These are phyloP conservation scores for Atrina japonica DNA, from an alignment of 2,888 invertebrate species.

Conservation along the genomic window DNA sequence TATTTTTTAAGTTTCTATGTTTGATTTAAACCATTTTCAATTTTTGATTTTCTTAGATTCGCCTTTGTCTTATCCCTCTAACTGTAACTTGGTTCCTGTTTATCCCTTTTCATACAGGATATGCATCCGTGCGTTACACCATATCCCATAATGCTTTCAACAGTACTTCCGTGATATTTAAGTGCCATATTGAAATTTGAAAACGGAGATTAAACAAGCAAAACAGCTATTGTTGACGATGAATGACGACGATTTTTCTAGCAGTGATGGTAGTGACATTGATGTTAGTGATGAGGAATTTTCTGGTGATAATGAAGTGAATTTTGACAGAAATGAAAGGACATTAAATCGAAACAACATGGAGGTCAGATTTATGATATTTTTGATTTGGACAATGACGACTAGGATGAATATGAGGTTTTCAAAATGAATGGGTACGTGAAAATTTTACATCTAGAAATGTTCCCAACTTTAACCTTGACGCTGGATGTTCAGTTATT, in stretches of 20 bases:
- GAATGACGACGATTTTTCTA: background rate
- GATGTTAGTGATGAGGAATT: background rate
- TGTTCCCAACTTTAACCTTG: background rate
- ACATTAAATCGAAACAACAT: background rate
- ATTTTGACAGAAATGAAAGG: background rate
- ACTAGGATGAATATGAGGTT: background rate
- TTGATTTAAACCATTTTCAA: too few species aligned
- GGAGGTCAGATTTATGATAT: background rate
- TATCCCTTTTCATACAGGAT: too few species aligned
- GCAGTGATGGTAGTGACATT: background rate
- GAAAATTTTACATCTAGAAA: background rate
- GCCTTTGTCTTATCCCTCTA: too few species aligned
- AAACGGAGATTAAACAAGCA: background rate
- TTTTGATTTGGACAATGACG: background rate
- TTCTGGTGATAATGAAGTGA: background rate
- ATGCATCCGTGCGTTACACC: too few species aligned
- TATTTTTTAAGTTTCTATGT: too few species aligned
- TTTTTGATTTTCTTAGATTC: too few species aligned
- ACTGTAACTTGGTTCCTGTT: too few species aligned
- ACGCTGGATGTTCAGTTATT: background rate
- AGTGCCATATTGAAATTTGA: too few species aligned
- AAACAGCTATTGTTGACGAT: background rate
- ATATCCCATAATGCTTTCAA: background rate
- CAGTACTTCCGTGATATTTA: background rate
- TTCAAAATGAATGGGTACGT: slow-evolving; percentile 1